phyloP scores from a whole-genome alignment of 1,140 invertebrate genomes.

The Tigriopus japonicus region DNA sequence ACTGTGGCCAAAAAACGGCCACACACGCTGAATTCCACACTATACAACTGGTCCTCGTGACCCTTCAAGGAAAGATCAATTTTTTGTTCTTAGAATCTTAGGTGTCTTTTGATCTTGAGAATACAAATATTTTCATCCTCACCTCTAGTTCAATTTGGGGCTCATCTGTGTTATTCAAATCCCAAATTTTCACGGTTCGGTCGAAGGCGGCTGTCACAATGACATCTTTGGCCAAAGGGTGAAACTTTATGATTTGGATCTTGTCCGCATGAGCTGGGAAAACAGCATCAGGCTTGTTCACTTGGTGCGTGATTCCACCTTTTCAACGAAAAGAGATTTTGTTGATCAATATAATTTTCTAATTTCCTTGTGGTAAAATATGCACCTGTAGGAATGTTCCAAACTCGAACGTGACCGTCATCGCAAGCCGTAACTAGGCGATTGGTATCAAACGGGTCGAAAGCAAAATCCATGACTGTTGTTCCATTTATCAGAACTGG shows the following conservation, averaged over 20 bases:
- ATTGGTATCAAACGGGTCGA: constrained; percentile 70
- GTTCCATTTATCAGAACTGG: constrained; percentile 68
- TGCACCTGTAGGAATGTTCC: constrained; percentile 46
- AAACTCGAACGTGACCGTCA: constrained; percentile 68
- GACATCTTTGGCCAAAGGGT: constrained; percentile 65
- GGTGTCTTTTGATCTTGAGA: too few species aligned
- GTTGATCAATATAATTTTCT: too few species aligned
- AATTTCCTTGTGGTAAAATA: too few species aligned
- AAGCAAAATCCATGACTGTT: constrained; percentile 75
- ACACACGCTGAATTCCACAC: constrained; percentile 73
- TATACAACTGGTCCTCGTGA: constrained; percentile 45
- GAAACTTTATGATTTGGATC: constrained; percentile 74
- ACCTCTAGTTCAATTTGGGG: constrained; percentile 8
- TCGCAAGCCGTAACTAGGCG: constrained; percentile 58
- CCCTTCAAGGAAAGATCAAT: constrained; percentile 7
- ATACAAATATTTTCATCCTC: background rate
- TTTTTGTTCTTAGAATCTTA: background rate
- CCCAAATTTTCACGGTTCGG: constrained; percentile 68
- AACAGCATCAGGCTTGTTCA: constrained; percentile 36
- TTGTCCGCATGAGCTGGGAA: constrained; percentile 63
- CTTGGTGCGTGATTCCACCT: constrained; percentile 44
- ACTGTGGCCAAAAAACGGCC: constrained; percentile 62
- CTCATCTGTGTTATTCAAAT: constrained; percentile 22
- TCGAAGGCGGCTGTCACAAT: constrained; percentile 71
- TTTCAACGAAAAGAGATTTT: too few species aligned